Conservation (phyloP, 92 coral and sea anemone genomes). For the Hydrozoanthus gracilis region DNA sequence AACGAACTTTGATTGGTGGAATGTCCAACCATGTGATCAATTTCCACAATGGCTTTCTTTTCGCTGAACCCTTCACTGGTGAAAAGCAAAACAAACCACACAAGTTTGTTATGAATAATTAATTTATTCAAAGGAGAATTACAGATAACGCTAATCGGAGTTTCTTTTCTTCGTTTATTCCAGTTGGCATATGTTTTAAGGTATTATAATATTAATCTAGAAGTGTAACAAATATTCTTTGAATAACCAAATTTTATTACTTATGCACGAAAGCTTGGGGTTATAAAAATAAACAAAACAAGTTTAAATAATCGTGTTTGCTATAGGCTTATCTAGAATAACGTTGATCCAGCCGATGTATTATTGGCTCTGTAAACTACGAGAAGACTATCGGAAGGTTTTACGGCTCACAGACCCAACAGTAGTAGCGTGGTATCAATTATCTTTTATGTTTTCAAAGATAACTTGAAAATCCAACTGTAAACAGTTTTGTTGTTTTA, state of each 20-base stretch:
- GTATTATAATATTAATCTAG: too few species aligned
- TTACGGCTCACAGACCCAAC: neutral
- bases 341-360: neutral
- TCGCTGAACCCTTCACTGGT: neutral
- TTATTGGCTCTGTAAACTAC: too few species aligned
- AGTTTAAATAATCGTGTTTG: neutral
- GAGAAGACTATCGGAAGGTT: neutral
- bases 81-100: neutral
- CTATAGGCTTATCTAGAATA: neutral
- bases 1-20: neutral
- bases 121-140: too few species aligned
- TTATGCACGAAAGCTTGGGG: neutral
- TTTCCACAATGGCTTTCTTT: neutral
- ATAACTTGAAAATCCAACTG: neutral
- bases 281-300: conserved; percentile 3
- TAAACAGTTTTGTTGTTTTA: neutral
- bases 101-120: neutral
- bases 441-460: neutral
- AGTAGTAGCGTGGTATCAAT: neutral
- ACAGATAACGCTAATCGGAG: too few species aligned
- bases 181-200: too few species aligned
- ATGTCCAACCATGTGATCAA: neutral
- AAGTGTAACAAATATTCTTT: too few species aligned
- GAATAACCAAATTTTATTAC: neutral
- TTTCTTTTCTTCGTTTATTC: too few species aligned